Conservation (phyloP, 2,797 vertebrate species). For the Diceros bicornis region DNA sequence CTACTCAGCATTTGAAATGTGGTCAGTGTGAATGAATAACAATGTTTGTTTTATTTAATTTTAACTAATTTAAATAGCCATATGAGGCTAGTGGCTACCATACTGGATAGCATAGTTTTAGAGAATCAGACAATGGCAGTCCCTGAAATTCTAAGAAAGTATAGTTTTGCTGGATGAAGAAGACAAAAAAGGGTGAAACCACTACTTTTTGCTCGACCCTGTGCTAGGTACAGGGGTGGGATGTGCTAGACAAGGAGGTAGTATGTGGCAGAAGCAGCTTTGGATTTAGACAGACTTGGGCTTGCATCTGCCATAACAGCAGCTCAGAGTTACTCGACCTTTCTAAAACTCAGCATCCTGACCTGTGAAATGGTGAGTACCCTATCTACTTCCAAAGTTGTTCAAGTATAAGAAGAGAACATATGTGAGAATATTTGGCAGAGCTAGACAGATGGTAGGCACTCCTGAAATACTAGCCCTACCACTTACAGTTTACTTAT, state of each 20-base stretch:
- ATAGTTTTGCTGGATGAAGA: neutral
- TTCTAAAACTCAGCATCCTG: constrained; percentile 7
- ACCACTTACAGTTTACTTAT: neutral
- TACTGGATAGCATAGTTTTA: neutral
- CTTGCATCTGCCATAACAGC: neutral
- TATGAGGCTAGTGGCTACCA: neutral
- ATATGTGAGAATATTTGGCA: neutral
- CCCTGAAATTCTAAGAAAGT: constrained; percentile 30
- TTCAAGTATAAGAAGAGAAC: neutral
- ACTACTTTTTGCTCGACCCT: neutral
- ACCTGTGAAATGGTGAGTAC: neutral
- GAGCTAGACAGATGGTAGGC: neutral
- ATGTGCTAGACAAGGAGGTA: neutral
- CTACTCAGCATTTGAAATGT: neutral
- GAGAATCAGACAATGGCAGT: constrained; percentile 23
- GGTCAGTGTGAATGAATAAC: neutral
- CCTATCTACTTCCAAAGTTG: neutral
- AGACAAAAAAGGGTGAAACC: neutral
- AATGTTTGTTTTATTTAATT: neutral
- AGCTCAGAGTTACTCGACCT: constrained; percentile 8
- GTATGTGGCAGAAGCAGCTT: neutral
- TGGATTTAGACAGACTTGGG: neutral
- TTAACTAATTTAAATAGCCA: constrained; percentile 12
- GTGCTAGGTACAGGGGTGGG: neutral
- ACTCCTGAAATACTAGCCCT: constrained; percentile 10